A percentile compares a stretch with the other conserved stretches of the same genome.
Conservation (phyloP, 2,113 vertebrate species). For the Corydoras maculifer region DNA sequence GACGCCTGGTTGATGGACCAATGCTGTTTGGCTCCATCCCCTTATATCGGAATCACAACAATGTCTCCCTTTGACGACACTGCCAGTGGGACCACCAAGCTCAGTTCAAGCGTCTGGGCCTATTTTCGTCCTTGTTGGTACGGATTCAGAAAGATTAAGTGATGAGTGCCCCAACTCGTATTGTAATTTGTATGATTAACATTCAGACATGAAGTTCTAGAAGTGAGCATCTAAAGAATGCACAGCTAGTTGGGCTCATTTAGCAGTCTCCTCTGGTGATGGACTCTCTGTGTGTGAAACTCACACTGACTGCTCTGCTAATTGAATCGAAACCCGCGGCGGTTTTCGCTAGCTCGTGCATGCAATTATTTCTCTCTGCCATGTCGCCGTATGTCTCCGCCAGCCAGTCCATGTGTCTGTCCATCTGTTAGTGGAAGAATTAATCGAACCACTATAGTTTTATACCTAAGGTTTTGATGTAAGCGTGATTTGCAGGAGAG, state of each 20-base stretch:
- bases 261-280: slow-evolving; percentile 16
- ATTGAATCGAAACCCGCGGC: slow-evolving; percentile 65
- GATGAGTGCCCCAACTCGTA: slow-evolving; percentile 7
- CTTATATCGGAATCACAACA: no score
- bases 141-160: slow-evolving; percentile 2
- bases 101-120: slow-evolving; percentile 50
- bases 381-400: slow-evolving; percentile 45
- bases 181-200: slow-evolving; percentile 21
- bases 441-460: not conserved
- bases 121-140: slow-evolving; percentile 44
- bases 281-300: slow-evolving; percentile 41
- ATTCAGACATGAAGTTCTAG: slow-evolving; percentile 19
- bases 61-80: no score
- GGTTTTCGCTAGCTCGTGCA: slow-evolving; percentile 55
- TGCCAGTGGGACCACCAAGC: slow-evolving; percentile 25
- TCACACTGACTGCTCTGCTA: slow-evolving; percentile 49
- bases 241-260: slow-evolving; percentile 20
- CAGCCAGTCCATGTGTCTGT: slow-evolving; percentile 45
- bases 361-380: slow-evolving; percentile 69
- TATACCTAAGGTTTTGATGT: not conserved
- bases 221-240: slow-evolving; percentile 11
- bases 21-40: no score
- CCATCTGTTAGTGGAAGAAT: slow-evolving; percentile 33
- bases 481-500: no score
- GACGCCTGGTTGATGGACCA: no score